Conservation (phyloP, 2,888 invertebrate genomes). For the Eilema sororculum region DNA sequence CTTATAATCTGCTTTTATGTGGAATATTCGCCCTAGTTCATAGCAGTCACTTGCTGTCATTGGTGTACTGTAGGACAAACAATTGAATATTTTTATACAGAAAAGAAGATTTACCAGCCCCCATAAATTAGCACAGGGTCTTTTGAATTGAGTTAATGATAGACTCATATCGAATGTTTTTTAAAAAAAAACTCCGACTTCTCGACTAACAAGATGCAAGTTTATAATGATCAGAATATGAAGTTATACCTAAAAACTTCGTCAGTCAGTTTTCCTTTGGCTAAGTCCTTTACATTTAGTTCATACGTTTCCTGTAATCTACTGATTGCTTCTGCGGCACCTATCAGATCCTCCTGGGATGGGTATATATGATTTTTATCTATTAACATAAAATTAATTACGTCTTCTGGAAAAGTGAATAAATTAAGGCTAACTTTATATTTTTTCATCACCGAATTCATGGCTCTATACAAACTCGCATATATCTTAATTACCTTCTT, state of each 20-base stretch:
- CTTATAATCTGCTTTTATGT: constrained; percentile 96
- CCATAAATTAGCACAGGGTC: too few species aligned
- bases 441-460: neutral
- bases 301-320: constrained; percentile 7
- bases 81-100: neutral
- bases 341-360: neutral
- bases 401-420: neutral
- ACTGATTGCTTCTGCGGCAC: constrained; percentile 3
- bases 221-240: too few species aligned
- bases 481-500: constrained; percentile 1
- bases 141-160: too few species aligned
- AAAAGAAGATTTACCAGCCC: too few species aligned
- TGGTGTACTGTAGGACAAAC: constrained; percentile 81
- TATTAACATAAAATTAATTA: neutral
- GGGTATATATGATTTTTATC: neutral
- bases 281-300: constrained; percentile 6
- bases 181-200: too few species aligned
- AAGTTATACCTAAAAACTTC: neutral
- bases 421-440: neutral
- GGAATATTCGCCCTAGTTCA: constrained; percentile 97
- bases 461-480: constrained; percentile 75
- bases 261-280: constrained; percentile 4
- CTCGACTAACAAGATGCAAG: too few species aligned
- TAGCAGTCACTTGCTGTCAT: constrained; percentile 97
- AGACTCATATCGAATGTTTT: too few species aligned